Percentiles rank a stretch among this genome's conserved stretches.
Conservation (phyloP, 2,797 vertebrate species). For the Carduelis carduelis region DNA sequence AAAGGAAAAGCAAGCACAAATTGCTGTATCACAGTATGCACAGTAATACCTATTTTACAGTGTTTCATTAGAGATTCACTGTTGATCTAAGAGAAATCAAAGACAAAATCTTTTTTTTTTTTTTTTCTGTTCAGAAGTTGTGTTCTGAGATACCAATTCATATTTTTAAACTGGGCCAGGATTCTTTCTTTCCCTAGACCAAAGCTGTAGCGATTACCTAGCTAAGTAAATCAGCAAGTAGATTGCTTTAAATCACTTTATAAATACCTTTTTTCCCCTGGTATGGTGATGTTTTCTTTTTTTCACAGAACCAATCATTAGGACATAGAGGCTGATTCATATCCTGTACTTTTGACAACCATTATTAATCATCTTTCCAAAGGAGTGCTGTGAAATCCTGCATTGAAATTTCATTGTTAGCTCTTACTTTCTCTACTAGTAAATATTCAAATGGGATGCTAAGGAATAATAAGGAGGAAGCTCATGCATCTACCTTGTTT, state of each 20-base stretch:
- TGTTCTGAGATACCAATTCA: background rate
- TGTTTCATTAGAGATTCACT: background rate
- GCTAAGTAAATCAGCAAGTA: background rate
- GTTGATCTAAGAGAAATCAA: background rate
- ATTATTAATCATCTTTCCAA: constrained; percentile 62
- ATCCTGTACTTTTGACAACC: constrained; percentile 52
- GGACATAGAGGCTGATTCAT: constrained; percentile 37
- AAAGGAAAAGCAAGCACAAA: background rate
- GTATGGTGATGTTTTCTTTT: background rate
- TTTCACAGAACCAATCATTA: constrained; percentile 11
- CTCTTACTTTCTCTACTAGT: background rate
- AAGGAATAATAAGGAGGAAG: background rate
- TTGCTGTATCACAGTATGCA: background rate
- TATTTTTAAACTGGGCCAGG: background rate
- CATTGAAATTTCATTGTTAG: background rate
- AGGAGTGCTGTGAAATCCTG: background rate
- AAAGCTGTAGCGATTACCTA: background rate
- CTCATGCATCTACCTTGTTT: constrained; percentile 23
- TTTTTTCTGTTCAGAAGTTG: background rate
- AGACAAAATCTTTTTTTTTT: background rate
- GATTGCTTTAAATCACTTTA: constrained; percentile 32
- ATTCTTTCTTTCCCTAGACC: background rate
- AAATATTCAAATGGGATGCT: background rate
- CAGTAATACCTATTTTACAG: background rate
- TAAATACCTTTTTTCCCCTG: background rate